phyloP scores from a whole-genome alignment of 2,888 invertebrate genomes.

The Polyommatus icarus region DNA sequence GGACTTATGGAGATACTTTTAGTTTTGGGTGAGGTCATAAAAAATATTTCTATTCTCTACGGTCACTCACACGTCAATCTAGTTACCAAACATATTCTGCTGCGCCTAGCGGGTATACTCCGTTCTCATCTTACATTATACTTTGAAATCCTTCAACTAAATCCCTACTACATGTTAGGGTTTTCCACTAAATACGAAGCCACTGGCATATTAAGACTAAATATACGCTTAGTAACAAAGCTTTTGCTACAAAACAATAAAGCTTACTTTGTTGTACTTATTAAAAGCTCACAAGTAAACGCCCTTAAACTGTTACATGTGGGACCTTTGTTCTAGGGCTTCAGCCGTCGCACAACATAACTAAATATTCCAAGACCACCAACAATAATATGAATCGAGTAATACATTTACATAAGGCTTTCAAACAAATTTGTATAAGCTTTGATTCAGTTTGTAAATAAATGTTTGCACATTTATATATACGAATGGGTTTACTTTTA shows the following conservation, averaged over 20 bases:
- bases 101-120: no score
- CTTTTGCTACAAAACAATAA: not conserved
- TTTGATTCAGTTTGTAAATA: not conserved
- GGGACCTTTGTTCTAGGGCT: not conserved
- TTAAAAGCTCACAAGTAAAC: not conserved
- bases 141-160: no score
- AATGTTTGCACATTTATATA: not conserved
- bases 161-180: no score
- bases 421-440: not conserved
- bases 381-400: not conserved
- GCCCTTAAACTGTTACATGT: not conserved
- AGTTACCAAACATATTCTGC: no score
- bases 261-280: constrained; percentile 1
- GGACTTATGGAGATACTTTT: no score
- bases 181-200: no score
- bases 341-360: not conserved
- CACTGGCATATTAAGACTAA: no score
- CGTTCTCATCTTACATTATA: no score
- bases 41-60: no score
- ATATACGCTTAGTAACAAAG: not conserved
- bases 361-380: not conserved
- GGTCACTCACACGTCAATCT: no score
- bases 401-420: not conserved
- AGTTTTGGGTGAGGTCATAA: no score
- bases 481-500: not conserved